Conservation (phyloP, 2,888 invertebrate genomes). For the Dromius quadrimaculatus region DNA sequence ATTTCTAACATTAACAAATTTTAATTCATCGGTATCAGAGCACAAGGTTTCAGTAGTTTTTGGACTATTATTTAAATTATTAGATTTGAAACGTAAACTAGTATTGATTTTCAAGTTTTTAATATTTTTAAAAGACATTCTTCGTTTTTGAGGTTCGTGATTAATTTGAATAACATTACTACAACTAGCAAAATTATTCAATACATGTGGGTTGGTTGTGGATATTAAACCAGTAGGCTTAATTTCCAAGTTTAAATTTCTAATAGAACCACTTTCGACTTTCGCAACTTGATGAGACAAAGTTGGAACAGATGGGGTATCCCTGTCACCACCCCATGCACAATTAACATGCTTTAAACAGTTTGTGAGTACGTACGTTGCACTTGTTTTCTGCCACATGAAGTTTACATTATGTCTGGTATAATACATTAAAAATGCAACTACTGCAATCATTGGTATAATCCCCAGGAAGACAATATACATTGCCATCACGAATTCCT, state of each 20-base stretch:
- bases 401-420: slow-evolving; percentile 74
- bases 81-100: slow-evolving; percentile 53
- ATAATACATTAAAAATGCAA: slow-evolving; percentile 81
- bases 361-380: slow-evolving; percentile 69
- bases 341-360: slow-evolving; percentile 61
- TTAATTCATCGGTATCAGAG: slow-evolving; percentile 50
- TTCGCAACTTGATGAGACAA: slow-evolving; percentile 58
- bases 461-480: slow-evolving; percentile 90
- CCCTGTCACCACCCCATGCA: slow-evolving; percentile 62
- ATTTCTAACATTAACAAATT: slow-evolving; percentile 58
- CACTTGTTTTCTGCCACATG: slow-evolving; percentile 69
- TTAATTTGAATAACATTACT: slow-evolving; percentile 28
- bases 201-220: slow-evolving; percentile 74
- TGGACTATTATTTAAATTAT: slow-evolving; percentile 53
- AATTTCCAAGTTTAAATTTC: slow-evolving; percentile 68
- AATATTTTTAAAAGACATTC: slow-evolving; percentile 61
- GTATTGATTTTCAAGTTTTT: slow-evolving; percentile 59
- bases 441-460: slow-evolving; percentile 78
- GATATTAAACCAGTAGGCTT: slow-evolving; percentile 73
- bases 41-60: slow-evolving; percentile 45
- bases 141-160: slow-evolving; percentile 41
- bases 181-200: slow-evolving; percentile 60
- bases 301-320: slow-evolving; percentile 55
- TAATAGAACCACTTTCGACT: slow-evolving; percentile 53
- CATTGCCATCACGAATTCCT: slow-evolving; percentile 83